Conservation (phyloP, 2,888 invertebrate genomes). For the Zelleria hepariella region DNA sequence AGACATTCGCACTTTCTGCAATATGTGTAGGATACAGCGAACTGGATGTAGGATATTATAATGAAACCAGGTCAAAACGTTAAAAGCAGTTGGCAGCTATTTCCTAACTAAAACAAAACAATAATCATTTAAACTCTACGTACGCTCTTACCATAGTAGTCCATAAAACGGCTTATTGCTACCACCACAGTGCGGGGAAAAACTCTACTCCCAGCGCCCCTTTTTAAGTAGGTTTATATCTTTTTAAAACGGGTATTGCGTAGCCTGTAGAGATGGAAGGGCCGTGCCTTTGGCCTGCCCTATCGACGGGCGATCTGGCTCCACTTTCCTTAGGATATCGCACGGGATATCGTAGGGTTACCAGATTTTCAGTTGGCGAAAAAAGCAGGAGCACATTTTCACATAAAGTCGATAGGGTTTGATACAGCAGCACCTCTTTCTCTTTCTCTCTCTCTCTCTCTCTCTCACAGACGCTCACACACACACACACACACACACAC, state of each 20-base stretch:
- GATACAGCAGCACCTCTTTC: too few relatives aligned
- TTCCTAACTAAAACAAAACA: not conserved
- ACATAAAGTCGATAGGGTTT: too few relatives aligned
- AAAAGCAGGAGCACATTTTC: too few relatives aligned
- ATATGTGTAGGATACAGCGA: too few relatives aligned
- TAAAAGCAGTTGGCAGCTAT: not conserved
- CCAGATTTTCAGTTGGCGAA: too few relatives aligned
- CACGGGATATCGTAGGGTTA: too few relatives aligned
- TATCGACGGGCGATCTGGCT: not conserved
- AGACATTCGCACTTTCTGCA: too few relatives aligned
- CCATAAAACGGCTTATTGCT: not conserved
- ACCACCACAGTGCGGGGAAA: not conserved
- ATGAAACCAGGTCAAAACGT: too few relatives aligned
- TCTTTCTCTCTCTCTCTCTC: too few relatives aligned
- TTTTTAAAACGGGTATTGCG: constrained; percentile 10
- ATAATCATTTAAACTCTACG: not conserved
- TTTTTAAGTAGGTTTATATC: constrained; percentile 8
- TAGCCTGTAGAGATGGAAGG: not conserved
- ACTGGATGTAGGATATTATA: too few relatives aligned
- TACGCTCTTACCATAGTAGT: not conserved
- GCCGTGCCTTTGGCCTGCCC: not conserved
- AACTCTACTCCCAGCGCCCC: constrained; percentile 7
- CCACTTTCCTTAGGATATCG: not conserved
- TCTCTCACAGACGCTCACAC: too few relatives aligned
- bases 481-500: too few relatives aligned